These are phyloP conservation scores for Keiferia lycopersicella DNA, from an alignment of 2,888 invertebrate species.

Conservation along the genomic window DNA sequence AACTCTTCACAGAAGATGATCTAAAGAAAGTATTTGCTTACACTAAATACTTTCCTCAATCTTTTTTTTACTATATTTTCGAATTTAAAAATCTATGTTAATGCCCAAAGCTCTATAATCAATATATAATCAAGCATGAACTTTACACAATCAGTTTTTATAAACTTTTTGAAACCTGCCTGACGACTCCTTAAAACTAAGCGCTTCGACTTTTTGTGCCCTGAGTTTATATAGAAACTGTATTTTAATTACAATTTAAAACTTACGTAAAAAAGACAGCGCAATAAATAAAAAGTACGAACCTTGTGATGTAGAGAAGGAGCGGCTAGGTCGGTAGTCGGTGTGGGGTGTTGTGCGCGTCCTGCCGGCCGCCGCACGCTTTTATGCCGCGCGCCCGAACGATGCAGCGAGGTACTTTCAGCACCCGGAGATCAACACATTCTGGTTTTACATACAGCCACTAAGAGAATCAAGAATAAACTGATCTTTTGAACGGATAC, in stretches of 20 bases:
- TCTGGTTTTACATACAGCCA: no score
- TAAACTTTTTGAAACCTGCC: background rate
- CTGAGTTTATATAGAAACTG: background rate
- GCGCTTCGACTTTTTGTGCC: background rate
- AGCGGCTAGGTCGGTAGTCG: background rate
- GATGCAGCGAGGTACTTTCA: background rate
- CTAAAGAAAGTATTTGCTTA: no score
- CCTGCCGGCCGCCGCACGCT: background rate
- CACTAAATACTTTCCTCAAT: no score
- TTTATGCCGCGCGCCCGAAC: background rate
- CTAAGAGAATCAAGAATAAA: no score
- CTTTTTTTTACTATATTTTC: no score
- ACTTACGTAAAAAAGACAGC: background rate
- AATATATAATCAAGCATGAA: background rate
- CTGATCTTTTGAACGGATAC: no score
- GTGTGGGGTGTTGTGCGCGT: constrained; percentile 2
- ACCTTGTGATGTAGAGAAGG: constrained; percentile 11
- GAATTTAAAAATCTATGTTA: background rate
- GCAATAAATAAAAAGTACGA: background rate
- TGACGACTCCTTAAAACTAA: background rate
- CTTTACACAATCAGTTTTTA: background rate
- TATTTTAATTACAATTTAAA: background rate
- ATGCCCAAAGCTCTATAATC: no score
- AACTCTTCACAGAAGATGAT: no score
- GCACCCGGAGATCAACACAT: no score